phyloP scores from a whole-genome alignment of 92 coral and sea anemone species.

The Porites rus region DNA sequence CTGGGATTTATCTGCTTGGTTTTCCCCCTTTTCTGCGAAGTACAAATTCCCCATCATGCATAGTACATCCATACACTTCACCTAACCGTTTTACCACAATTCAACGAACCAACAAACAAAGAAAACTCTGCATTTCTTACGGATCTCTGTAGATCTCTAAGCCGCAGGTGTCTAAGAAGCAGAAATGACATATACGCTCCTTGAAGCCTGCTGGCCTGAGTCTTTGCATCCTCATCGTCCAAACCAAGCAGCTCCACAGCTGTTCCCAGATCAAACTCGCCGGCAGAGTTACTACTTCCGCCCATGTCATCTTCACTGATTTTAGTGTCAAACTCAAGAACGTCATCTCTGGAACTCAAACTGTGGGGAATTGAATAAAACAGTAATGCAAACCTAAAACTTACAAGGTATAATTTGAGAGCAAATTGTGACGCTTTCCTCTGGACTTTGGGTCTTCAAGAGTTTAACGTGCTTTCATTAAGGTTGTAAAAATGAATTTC shows the following conservation, averaged over 20 bases:
- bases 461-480: too few relatives aligned
- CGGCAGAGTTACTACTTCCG: constrained; percentile 64
- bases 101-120: too few relatives aligned
- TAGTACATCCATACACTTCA: too few relatives aligned
- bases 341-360: constrained; percentile 78
- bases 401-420: background rate
- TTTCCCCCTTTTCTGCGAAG: too few relatives aligned
- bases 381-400: background rate
- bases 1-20: too few relatives aligned
- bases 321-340: constrained; percentile 92
- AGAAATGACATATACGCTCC: constrained; percentile 98
- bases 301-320: constrained; percentile 89
- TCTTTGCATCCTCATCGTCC: constrained; percentile 87
- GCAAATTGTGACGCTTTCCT: background rate
- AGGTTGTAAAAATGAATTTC: too few relatives aligned
- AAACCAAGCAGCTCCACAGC: constrained; percentile 95
- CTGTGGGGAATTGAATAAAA: background rate
- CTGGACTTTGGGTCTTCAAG: background rate
- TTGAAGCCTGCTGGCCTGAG: constrained; percentile 80
- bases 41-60: too few relatives aligned
- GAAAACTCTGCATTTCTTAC: constrained; percentile 53
- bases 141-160: constrained; percentile 95
- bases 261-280: constrained; percentile 91
- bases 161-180: constrained; percentile 90
- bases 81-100: too few relatives aligned